phyloP scores from a whole-genome alignment of 2,797 vertebrate genomes.

The Cygnus olor region DNA sequence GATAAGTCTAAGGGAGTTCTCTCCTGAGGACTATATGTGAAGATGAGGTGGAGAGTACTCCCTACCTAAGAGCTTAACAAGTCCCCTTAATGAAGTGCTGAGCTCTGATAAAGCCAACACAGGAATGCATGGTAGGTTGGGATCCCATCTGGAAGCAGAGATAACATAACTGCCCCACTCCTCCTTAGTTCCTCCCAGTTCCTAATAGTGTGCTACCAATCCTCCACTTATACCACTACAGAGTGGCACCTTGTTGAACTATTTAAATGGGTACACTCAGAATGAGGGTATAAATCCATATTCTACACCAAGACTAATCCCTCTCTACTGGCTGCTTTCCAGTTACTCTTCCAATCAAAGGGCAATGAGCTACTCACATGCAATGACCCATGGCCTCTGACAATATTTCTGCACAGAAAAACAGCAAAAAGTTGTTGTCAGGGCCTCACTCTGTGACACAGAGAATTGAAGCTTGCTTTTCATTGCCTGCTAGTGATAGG shows the following conservation, averaged over 20 bases:
- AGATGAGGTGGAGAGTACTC: neutral
- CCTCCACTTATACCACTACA: neutral
- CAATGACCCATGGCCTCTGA: neutral
- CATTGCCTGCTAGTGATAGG: neutral
- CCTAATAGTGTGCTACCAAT: neutral
- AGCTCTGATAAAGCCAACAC: constrained; percentile 16
- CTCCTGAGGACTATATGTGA: neutral
- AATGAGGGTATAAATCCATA: neutral
- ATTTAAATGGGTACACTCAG: neutral
- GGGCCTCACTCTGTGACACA: neutral
- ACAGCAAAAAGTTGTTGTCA: neutral
- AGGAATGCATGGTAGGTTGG: neutral
- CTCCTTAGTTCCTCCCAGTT: neutral
- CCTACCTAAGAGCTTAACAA: neutral
- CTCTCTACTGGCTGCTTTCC: neutral
- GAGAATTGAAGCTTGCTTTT: neutral
- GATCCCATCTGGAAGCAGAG: constrained; percentile 12
- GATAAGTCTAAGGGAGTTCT: neutral
- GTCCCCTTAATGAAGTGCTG: neutral
- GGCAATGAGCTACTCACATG: neutral
- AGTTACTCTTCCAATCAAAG: neutral
- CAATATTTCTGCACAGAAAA: neutral
- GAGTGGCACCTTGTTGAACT: neutral
- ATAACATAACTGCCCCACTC: neutral
- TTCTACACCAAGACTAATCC: neutral